phyloP scores from a whole-genome alignment of 2,888 invertebrate genomes.

The Agapostemon virescens region DNA sequence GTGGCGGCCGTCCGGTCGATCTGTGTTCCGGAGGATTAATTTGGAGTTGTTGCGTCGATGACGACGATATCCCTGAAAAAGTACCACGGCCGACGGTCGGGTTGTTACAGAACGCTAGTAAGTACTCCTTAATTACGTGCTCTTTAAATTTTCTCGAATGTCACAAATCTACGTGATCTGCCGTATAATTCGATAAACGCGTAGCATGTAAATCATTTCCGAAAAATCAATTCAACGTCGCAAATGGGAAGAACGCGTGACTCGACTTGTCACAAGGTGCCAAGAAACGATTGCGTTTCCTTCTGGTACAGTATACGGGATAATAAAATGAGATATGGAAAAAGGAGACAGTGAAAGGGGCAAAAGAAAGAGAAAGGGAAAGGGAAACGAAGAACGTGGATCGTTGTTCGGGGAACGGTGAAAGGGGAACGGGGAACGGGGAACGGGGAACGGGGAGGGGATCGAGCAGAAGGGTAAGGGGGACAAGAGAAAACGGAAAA shows the following conservation, averaged over 20 bases:
- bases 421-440: background rate
- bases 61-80: constrained; percentile 81
- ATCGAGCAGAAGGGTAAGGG: background rate
- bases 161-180: background rate
- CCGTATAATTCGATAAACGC: background rate
- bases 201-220: background rate
- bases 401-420: background rate
- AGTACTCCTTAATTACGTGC: constrained; percentile 79
- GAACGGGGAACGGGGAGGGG: background rate
- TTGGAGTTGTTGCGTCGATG: constrained; percentile 96
- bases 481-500: background rate
- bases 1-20: constrained; percentile 93
- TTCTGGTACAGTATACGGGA: background rate
- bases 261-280: background rate
- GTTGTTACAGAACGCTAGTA: constrained; percentile 92
- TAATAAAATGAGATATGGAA: background rate
- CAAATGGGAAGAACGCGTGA: background rate
- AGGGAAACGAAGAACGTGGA: background rate
- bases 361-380: constrained; percentile 1
- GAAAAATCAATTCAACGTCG: background rate
- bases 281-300: background rate
- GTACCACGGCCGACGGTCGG: constrained; percentile 77
- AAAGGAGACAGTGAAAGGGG: background rate
- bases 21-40: constrained; percentile 96
- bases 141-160: background rate